A percentile compares a stretch with the other conserved stretches of the same genome.
Evolutionary conservation across 2,888 invertebrate species (phyloP).

Genomic region (Cataglyphis altisquamis): DNA sequence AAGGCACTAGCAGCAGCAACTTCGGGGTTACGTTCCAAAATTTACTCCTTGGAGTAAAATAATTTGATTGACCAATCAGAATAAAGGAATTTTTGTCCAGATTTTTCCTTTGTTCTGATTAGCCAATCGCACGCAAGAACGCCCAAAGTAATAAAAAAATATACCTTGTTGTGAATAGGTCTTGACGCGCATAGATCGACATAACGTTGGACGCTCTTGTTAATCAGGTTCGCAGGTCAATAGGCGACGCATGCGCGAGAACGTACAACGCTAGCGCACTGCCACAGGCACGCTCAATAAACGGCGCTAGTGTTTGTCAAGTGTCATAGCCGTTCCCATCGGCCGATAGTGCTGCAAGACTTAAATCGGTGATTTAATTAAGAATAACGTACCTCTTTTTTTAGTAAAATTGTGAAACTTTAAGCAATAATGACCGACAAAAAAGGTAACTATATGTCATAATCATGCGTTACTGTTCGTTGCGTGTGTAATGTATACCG

Average conservation of each 20-base stretch:
- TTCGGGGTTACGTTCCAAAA: too few relatives aligned
- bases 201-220: background rate
- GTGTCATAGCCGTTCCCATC: constrained; percentile 82
- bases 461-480: constrained; percentile 65
- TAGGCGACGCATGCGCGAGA: background rate
- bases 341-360: constrained; percentile 78
- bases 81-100: too few relatives aligned
- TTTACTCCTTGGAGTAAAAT: too few relatives aligned
- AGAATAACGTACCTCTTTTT: constrained; percentile 77
- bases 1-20: too few relatives aligned
- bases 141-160: too few relatives aligned
- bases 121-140: too few relatives aligned
- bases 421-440: constrained; percentile 86
- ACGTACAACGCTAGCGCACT: constrained; percentile 14
- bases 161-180: background rate
- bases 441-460: constrained; percentile 85
- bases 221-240: background rate
- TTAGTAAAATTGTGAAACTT: constrained; percentile 80
- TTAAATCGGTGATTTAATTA: constrained; percentile 81
- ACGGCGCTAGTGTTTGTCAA: constrained; percentile 83
- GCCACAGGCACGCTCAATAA: constrained; percentile 80
- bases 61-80: too few relatives aligned
- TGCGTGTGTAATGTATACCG: constrained; percentile 42
- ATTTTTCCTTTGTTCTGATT: too few relatives aligned
- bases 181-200: background rate